Base-by-base conservation (phyloP, 2,797 vertebrate genomes). In the Lateolabrax maculatus region DNA sequence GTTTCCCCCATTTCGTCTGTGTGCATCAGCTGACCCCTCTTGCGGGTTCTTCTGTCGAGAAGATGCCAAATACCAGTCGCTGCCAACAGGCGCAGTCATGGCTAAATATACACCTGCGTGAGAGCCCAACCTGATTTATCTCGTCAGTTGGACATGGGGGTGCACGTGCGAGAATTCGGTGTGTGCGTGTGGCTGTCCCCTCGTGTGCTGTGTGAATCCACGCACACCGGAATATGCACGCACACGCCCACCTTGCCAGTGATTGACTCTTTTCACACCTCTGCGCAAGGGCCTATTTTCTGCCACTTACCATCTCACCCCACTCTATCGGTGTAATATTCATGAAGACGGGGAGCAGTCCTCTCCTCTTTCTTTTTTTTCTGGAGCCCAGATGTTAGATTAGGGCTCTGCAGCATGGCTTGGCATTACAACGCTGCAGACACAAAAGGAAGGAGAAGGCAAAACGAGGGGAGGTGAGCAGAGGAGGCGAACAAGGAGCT, bases 81-180 rank as follows among this genome's bases (percentile, higher is more conserved):
- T 84, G 79, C 84, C 85, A 85, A 78, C 61, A 72, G 80, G 68
- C 65, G 16, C 65, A 43, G 76, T 51, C 80, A 49, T 9, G 48
- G 69, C 86, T 92, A 93, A 92, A 91, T 89, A 90, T 89, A 91
- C 81, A 85, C 78, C 87, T 87, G 66, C 13, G 9, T 80, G 80
- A 82, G 79, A 82, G 86, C 71, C 21, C 63, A 41, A 16, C 70
- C 66, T 6, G n/a, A 77, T 87, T 85, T 70, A 85, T 70, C 71
- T 70, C 9, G 12, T 48, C 56, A 44, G 64, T 48, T 37, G 56
- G 51, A 64, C 29, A 69, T 56, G 58, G 19, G 70, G 23, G 73
- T 69, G 79, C 69, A 78, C 23, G 52, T 63, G 39, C 5, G 3
- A 48, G 48, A 67, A 71, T 72, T 52, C 18, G 23, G 11, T 21